These are phyloP conservation scores for Momotus momota DNA, from an alignment of 2,797 vertebrate genomes.

Conservation along the genomic window DNA sequence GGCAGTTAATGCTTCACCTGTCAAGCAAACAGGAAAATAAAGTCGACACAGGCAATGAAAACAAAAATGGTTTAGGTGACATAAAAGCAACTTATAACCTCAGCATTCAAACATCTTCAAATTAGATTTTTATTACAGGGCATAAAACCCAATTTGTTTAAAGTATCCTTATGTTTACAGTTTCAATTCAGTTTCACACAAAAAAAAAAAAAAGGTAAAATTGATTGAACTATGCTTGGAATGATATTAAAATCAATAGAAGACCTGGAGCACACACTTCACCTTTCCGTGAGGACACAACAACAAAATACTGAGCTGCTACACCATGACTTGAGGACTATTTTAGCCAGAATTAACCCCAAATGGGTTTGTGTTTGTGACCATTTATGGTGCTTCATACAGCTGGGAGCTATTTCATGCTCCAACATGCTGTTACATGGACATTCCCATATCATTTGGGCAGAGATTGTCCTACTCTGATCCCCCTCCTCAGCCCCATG, in stretches of 20 bases:
- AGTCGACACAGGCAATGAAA: background rate
- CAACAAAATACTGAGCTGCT: background rate
- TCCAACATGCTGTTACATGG: background rate
- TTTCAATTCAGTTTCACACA: background rate
- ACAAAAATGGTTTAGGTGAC: background rate
- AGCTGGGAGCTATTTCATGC: background rate
- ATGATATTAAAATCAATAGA: background rate
- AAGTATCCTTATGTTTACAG: background rate
- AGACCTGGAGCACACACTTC: background rate
- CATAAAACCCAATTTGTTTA: background rate
- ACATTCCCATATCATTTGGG: rapidly evolving
- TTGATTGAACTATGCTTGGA: background rate
- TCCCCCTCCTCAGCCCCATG: background rate
- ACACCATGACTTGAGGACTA: rapidly evolving
- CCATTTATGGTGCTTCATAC: rapidly evolving
- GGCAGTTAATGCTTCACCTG: background rate
- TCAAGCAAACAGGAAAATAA: background rate
- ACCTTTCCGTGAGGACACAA: background rate
- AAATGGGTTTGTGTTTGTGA: rapidly evolving
- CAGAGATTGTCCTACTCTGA: rapidly evolving
- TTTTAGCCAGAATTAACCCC: background rate
- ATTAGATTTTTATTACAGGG: background rate
- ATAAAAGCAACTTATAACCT: background rate
- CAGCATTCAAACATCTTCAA: background rate
- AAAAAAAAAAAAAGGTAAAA: background rate